These are phyloP conservation scores for Chaetura pelagica DNA, from an alignment of 2,113 vertebrate species.

Conservation along the genomic window DNA sequence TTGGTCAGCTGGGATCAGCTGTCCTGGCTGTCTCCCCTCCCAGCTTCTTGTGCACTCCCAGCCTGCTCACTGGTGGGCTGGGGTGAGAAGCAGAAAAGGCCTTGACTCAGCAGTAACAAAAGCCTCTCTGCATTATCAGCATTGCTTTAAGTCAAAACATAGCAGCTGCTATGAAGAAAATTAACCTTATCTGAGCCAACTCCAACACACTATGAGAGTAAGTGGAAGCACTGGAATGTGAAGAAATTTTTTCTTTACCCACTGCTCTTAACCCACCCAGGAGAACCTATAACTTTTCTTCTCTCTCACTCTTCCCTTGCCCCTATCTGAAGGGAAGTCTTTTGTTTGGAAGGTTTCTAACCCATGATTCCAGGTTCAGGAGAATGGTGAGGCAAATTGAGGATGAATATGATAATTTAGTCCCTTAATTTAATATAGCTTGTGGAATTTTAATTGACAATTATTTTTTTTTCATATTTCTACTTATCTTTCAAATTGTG, in stretches of 20 bases:
- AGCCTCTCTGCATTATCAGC: too few species aligned
- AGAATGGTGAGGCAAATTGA: neutral
- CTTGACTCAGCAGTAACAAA: too few species aligned
- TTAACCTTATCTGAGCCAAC: too few species aligned
- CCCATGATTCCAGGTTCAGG: neutral
- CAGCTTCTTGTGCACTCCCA: too few species aligned
- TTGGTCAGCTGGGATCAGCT: too few species aligned
- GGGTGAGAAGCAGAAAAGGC: too few species aligned
- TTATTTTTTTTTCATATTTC: neutral
- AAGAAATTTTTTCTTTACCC: neutral
- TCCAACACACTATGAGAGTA: neutral
- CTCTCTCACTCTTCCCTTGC: neutral
- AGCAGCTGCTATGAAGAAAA: too few species aligned
- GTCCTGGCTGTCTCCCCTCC: too few species aligned
- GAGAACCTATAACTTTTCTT: neutral
- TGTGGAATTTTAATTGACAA: neutral
- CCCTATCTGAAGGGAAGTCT: neutral
- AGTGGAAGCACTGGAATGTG: neutral
- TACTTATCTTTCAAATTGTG: neutral
- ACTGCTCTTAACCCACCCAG: neutral
- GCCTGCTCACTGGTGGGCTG: too few species aligned
- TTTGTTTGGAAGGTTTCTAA: neutral
- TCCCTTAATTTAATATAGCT: neutral
- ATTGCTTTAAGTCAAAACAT: too few species aligned
- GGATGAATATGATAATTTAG: neutral